Evolutionary conservation across 2,797 vertebrate species (phyloP).

Genomic region (Spatula versicolor): DNA sequence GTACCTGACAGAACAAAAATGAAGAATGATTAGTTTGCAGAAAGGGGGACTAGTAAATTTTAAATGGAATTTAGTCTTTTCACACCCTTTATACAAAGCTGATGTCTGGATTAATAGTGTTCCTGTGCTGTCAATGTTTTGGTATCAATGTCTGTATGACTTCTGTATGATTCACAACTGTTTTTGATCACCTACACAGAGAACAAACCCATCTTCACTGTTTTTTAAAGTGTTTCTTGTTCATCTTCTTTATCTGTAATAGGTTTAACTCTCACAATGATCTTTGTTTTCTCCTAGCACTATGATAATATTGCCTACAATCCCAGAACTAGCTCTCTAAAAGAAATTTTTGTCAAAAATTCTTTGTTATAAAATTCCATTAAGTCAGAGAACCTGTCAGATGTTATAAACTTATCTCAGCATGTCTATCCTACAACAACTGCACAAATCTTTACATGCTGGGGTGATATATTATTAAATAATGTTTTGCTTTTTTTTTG

Average conservation of each 20-base stretch:
- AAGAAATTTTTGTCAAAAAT: background rate
- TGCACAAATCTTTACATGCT: background rate
- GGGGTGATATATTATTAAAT: background rate
- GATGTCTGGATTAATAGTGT: background rate
- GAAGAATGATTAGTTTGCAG: background rate
- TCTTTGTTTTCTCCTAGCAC: background rate
- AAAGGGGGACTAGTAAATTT: background rate
- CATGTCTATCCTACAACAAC: background rate
- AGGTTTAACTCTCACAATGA: background rate
- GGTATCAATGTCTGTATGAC: background rate
- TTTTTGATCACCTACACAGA: background rate
- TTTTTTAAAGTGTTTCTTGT: background rate
- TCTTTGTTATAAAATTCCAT: background rate
- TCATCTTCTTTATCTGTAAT: background rate
- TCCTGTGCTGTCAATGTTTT: background rate
- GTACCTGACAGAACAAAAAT: background rate
- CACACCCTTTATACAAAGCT: background rate
- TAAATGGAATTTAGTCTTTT: background rate
- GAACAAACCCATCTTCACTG: background rate
- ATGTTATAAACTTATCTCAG: background rate
- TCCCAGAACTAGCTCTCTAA: background rate
- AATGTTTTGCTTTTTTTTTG: background rate
- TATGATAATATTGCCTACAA: background rate
- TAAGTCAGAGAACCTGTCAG: background rate
- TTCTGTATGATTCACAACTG: background rate